phyloP scores from a whole-genome alignment of 2,113 vertebrate genomes.

The Ciconia maguari region DNA sequence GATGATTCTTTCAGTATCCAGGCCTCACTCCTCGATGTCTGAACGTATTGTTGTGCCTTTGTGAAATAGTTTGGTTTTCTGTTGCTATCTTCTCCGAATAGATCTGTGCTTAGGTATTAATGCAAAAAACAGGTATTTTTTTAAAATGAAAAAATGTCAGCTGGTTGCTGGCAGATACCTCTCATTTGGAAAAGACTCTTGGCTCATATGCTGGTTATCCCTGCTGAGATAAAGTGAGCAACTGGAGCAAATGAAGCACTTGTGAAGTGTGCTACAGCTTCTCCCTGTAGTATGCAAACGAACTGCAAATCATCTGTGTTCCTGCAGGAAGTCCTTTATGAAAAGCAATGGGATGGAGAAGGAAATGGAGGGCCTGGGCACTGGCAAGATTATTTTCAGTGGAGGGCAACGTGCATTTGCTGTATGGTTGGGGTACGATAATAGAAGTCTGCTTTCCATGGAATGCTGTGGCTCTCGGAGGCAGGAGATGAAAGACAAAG shows the following conservation, averaged over 20 bases:
- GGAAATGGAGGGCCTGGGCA: background rate
- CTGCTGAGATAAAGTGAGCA: constrained; percentile 40
- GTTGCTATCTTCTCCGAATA: background rate
- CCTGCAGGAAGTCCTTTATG: constrained; percentile 27
- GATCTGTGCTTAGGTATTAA: constrained; percentile 5
- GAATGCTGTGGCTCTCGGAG: constrained; percentile 53
- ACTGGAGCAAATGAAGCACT: constrained; percentile 18
- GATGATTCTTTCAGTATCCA: constrained; percentile 26
- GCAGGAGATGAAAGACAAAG: constrained; percentile 60
- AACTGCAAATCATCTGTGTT: constrained; percentile 5
- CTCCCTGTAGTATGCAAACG: background rate
- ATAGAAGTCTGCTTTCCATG: constrained; percentile 52
- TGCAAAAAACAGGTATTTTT: background rate
- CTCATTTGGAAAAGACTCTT: constrained; percentile 35
- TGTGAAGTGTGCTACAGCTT: background rate
- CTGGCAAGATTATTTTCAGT: background rate
- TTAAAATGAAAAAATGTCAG: background rate
- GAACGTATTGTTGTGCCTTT: background rate
- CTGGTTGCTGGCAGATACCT: constrained; percentile 1
- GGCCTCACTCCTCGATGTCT: background rate
- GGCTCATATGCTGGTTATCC: background rate
- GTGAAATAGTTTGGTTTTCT: constrained; percentile 18
- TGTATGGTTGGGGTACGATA: constrained; percentile 10
- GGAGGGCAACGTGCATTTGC: background rate
- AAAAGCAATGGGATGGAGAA: background rate